Evolutionary conservation across 2,888 invertebrate genomes (phyloP), one percentile per base, ranked within the genome.

Genomic region (Lasioglossum morio): DNA sequence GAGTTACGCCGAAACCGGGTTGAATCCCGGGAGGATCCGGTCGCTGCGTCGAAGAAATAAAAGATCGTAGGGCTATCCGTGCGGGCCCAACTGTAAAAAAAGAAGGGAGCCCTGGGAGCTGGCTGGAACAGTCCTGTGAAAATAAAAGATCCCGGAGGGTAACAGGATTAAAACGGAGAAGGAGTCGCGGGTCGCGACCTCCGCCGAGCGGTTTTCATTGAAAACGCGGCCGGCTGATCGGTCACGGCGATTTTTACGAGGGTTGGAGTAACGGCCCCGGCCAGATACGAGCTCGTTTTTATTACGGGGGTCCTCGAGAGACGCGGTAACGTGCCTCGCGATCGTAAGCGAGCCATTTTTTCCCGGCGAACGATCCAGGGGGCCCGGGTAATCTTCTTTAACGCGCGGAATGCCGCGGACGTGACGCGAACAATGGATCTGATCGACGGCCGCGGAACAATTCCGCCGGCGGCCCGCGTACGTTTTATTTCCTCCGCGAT

Each of bases 291-390:
- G 40, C 69, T 14, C 34, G 80, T 66, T 84, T 89, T 89, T 89
- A 87, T 86, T 87, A 75, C 74, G 5, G 63, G 46, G 19, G 69
- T 77, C 80, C 72, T 66, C 79, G 37, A 23, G 78, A 72, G 69
- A 81, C 84, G 75, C 86, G 83, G 83, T 87, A 84, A 89, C 89
- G 85, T 89, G 85, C 83, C 78, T 46, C 80, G 85, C 87, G 85
- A 89, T 79, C 85, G 85, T 89, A 84, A 89, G 87, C 79, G 81
- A 16, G 81, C 79, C 60, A 83, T 82, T 81, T 74, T 74, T 77
- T 79, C 40, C 27, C 37, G 16, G 72, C 48, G 46, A 84, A 79
- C 81, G 84, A 79, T 81, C 79, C 72, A 34, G 63, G 73, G 43
- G 19, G 27, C 16, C 70, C 70, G 53, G 48, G 89, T 84, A 89